phyloP scores from a whole-genome alignment of 2,888 invertebrate species.

The Sclerodermus sp. region DNA sequence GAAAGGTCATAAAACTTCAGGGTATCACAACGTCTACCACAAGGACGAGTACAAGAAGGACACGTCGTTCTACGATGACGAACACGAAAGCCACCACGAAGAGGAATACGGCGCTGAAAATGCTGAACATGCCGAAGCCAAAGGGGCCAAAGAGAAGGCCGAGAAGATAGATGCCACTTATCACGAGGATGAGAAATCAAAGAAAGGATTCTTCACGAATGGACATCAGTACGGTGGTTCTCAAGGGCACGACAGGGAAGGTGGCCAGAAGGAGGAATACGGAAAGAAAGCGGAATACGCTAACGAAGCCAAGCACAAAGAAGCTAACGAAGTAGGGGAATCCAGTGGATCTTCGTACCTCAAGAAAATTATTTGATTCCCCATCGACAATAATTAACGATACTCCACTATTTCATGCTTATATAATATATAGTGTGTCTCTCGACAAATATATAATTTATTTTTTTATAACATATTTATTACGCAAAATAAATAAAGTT shows the following conservation, averaged over 20 bases:
- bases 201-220: constrained; percentile 60
- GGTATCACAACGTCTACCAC: constrained; percentile 81
- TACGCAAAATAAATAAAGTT: no score
- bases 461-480: no score
- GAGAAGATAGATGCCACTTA: constrained; percentile 56
- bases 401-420: no score
- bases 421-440: no score
- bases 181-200: constrained; percentile 58
- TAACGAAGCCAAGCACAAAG: constrained; percentile 32
- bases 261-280: constrained; percentile 44
- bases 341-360: no score
- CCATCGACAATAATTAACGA: no score
- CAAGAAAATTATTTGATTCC: no score
- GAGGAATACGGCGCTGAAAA: constrained; percentile 61
- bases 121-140: constrained; percentile 56
- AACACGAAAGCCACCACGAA: constrained; percentile 64
- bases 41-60: constrained; percentile 71
- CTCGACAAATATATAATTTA: no score
- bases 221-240: constrained; percentile 61
- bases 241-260: constrained; percentile 59
- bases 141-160: constrained; percentile 56
- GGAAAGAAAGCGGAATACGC: constrained; percentile 24
- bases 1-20: constrained; percentile 76
- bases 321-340: constrained; percentile 41
- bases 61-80: constrained; percentile 70